Conservation (phyloP, 2,113 vertebrate species). For the Elgaria multicarinata region DNA sequence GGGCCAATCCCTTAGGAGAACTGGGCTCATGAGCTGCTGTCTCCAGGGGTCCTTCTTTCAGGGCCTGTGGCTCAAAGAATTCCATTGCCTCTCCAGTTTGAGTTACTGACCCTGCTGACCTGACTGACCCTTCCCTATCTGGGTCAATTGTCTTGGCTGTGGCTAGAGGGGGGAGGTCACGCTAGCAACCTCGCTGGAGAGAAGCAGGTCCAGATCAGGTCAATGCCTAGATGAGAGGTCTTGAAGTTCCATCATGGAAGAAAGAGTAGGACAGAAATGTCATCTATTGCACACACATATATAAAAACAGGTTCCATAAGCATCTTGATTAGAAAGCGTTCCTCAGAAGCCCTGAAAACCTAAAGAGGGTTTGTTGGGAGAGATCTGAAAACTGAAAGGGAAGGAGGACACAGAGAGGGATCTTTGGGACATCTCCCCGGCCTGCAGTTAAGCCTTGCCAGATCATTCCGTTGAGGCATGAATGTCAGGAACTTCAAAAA, state of each 20-base stretch:
- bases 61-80: too few relatives aligned
- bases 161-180: neutral
- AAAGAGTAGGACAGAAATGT: neutral
- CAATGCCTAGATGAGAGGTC: neutral
- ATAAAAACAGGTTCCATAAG: neutral
- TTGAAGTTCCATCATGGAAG: neutral
- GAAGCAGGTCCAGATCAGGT: neutral
- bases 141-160: neutral
- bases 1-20: too few relatives aligned
- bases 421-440: neutral
- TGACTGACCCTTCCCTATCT: neutral
- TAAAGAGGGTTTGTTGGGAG: neutral
- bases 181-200: neutral
- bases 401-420: too few relatives aligned
- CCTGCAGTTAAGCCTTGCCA: neutral
- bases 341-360: neutral
- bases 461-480: neutral
- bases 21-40: too few relatives aligned
- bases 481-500: neutral
- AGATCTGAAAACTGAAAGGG: neutral
- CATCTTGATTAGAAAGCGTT: neutral
- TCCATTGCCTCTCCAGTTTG: too few relatives aligned
- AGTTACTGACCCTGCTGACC: too few relatives aligned
- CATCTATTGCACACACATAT: neutral
- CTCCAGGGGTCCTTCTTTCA: too few relatives aligned